Evolutionary conservation across 2,888 invertebrate species (phyloP), one percentile per base, ranked within the genome.

Genomic region (Epistrophe eligans): DNA sequence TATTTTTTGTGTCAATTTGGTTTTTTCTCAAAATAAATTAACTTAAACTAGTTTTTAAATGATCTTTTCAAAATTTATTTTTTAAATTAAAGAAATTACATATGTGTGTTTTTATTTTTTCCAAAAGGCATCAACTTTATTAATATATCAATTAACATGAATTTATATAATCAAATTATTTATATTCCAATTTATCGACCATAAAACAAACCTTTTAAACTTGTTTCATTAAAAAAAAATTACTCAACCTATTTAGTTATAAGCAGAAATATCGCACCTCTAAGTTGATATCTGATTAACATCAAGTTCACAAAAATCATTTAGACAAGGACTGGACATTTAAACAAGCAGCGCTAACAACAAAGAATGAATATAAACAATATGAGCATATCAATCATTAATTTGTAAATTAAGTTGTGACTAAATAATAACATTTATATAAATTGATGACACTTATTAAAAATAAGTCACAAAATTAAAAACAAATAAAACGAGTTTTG

Each of bases 231-330:
- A n/a, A 32, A 57, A 28, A 28, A 48, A 19, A 48, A 57, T 35
- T 32, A 10, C 17, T 57, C 10, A 35, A 11, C 15, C n/a, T 57
- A 10, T 57, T 57, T 57, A 57, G 57, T 57, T n/a, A 57, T 4
- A 57, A 57, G 57, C 57, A 17, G 32, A 57, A 57, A 57, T 57
- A 57, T 35, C 32, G n/a, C 57, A 57, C 35, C 57, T 35, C 57
- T n/a, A n/a, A 3, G n/a, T 32, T 4, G 9, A 19, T 52, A 48
- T n/a, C n/a, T 35, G n/a, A 10, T 57, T 57, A 57, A n/a, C 32
- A 57, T 11, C 57, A n/a, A 57, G 32, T 57, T 32, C 57, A 57
- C 10, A 57, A n/a, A 35, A 35, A 57, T 57, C 32, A n/a, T 10
- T 57, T 57, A n/a, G n/a, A n/a, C 32, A 32, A 35, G 24, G 3